Conservation (phyloP, 2,888 invertebrate species). For the Phyto melanocephala region DNA sequence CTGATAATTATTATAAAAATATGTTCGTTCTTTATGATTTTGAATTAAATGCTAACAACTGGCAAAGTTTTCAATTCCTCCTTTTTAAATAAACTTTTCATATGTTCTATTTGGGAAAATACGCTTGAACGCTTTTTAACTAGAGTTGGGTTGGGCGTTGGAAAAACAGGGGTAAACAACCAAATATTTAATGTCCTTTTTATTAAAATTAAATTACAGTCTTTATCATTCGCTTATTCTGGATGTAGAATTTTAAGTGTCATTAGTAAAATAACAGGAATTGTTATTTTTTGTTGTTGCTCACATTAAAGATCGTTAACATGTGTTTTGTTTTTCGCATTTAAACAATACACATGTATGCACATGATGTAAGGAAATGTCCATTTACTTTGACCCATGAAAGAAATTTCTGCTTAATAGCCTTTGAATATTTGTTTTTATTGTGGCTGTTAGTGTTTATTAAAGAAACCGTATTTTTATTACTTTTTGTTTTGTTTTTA, state of each 20-base stretch:
- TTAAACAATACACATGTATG: constrained; percentile 10
- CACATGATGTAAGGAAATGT: neutral
- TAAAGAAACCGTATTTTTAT: constrained; percentile 42
- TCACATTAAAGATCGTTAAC: constrained; percentile 40
- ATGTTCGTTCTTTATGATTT: constrained; percentile 28
- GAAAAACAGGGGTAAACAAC: constrained; percentile 34
- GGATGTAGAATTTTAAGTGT: constrained; percentile 37
- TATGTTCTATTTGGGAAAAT: constrained; percentile 38
- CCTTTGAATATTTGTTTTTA: constrained; percentile 28
- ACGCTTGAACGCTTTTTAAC: constrained; percentile 49
- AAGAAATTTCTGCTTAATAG: neutral
- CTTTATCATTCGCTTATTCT: constrained; percentile 2
- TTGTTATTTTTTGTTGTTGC: constrained; percentile 14
- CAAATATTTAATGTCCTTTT: constrained; percentile 60
- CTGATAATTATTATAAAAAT: too few species aligned
- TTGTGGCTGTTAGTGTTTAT: constrained; percentile 39
- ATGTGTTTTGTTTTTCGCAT: neutral
- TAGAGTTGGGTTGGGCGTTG: constrained; percentile 25
- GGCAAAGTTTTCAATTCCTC: neutral
- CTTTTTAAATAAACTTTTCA: constrained; percentile 2
- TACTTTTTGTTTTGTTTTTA: neutral
- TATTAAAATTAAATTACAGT: constrained; percentile 46
- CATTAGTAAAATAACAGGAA: constrained; percentile 31
- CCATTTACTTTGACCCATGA: constrained; percentile 34
- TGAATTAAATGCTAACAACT: constrained; percentile 15